phyloP scores from a whole-genome alignment of 2,888 invertebrate species.

The Yponomeuta evonymella region DNA sequence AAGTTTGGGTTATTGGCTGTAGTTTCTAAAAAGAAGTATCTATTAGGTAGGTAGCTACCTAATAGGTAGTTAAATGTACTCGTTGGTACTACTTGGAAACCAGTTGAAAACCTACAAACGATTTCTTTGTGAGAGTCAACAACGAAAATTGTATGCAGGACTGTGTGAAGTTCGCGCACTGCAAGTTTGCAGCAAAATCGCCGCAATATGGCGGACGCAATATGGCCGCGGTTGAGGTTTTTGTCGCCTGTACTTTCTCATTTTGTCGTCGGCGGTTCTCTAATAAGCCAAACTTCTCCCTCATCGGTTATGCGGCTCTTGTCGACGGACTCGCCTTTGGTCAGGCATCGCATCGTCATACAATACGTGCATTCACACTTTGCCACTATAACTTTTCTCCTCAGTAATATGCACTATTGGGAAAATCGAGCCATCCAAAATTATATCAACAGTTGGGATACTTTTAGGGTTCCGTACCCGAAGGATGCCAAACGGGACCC shows the following conservation, averaged over 20 bases:
- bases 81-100: no score
- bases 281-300: constrained; percentile 64
- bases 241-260: constrained; percentile 66
- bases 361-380: not conserved
- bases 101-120: no score
- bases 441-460: no score
- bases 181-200: constrained; percentile 58
- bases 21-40: no score
- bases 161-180: constrained; percentile 45
- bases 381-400: not conserved
- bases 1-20: no score
- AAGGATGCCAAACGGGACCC: no score
- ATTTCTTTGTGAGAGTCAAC: not conserved
- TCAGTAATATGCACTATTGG: not conserved
- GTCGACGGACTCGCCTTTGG: constrained; percentile 54
- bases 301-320: constrained; percentile 68
- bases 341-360: constrained; percentile 27
- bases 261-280: constrained; percentile 60
- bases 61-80: no score
- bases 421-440: no score
- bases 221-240: constrained; percentile 63
- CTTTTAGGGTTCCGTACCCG: no score
- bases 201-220: constrained; percentile 59
- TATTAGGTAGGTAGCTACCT: no score
- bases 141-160: constrained; percentile 46